Evolutionary conservation across 2,113 vertebrate species (phyloP).

Genomic region (Herpailurus yagouaroundi): DNA sequence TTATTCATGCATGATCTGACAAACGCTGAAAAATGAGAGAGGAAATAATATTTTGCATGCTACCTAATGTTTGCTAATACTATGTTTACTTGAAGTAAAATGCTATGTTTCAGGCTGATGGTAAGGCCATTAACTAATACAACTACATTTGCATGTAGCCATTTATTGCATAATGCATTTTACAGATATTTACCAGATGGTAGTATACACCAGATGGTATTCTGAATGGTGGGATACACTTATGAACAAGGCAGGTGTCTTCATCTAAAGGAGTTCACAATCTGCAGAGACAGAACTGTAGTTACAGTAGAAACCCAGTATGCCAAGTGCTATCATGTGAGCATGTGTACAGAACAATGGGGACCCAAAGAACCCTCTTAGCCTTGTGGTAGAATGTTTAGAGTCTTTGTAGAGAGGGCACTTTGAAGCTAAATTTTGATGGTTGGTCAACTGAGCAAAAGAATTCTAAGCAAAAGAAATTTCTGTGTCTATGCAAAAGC

Average conservation of each 20-base stretch:
- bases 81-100: not conserved
- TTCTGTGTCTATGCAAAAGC: not conserved
- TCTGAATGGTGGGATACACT: not conserved
- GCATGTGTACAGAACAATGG: not conserved
- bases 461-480: constrained; percentile 18
- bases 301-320: not conserved
- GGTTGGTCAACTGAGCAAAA: not conserved
- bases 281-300: not conserved
- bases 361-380: not conserved
- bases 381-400: not conserved
- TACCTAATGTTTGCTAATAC: constrained; percentile 14
- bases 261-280: not conserved
- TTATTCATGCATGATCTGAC: not conserved
- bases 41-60: not conserved
- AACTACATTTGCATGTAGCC: not conserved
- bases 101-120: not conserved
- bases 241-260: not conserved
- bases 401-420: not conserved
- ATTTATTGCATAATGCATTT: not conserved
- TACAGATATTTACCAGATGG: constrained; percentile 52
- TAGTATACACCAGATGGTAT: not conserved
- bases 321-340: not conserved
- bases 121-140: not conserved
- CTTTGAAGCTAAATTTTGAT: not conserved
- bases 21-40: constrained; percentile 29